Base-by-base conservation (phyloP, 2,113 vertebrate genomes). In the Oxyura jamaicensis region DNA sequence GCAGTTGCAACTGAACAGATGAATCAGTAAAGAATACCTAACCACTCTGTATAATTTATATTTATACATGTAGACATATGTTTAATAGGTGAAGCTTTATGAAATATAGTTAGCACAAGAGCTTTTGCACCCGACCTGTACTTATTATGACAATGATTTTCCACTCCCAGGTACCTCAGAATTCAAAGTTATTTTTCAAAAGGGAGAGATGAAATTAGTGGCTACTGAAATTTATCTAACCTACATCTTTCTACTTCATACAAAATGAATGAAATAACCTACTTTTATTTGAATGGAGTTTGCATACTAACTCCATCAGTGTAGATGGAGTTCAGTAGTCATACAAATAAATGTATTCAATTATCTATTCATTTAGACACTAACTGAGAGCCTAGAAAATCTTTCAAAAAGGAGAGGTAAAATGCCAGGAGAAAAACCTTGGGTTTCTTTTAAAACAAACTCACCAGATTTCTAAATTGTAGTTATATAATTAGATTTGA, bases 21-120 rank as follows among this genome's bases (percentile, higher is more conserved):
- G 48, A 25, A 73, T 69, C n/a, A 50, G 48, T 68, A 74, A 90
- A 88, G 75, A 83, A 23, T 46, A 71, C 28, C 41, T 73, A 72
- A 83, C 46, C 42, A 77, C 26, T 90, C 63, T n/a, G 8, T 5
- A 81, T 33, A 20, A 78, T 74, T 83, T 83, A 69, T n/a, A 10
- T 74, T 86, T 90, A 66, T 35, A 71, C 48, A 80, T 53, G 59
- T 42, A 67, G 21, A 50, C 2, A 9, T 31, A 3, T 15, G 20
- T 90, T 94, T 83, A 78, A n/a, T 31, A 67, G 78, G 55, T 39
- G 39, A 96, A 91, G 23, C 12, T 80, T n/a, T 55, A 78, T 90
- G 63, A 88, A 93, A 90, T 88, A 39, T 58, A 86, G 42, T 10
- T 75, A 85, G 71, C 42, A 56, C 13, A 39, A 83, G 29, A 86